Conservation (phyloP, 2,113 vertebrate genomes). For the Ceyx margarethae region DNA sequence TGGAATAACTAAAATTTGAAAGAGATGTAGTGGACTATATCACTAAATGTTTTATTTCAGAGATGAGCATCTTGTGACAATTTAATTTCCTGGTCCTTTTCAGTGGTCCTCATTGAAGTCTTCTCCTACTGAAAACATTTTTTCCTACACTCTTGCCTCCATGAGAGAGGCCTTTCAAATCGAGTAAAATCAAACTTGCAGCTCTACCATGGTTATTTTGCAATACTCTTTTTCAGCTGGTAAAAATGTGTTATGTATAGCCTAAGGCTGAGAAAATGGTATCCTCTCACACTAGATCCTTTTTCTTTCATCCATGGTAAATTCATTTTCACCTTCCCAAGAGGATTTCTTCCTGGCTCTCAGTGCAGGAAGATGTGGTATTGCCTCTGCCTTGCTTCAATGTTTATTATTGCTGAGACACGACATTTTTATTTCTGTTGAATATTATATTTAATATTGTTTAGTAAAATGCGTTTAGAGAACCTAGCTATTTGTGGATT, state of each 20-base stretch:
- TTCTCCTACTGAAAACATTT: neutral
- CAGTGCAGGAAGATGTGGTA: neutral
- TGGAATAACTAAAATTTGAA: neutral
- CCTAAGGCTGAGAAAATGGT: slow-evolving; percentile 17
- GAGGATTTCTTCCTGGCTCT: neutral
- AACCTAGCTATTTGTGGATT: slow-evolving; percentile 5
- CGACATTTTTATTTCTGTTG: slow-evolving; percentile 6
- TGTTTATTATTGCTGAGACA: neutral
- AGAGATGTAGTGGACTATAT: neutral
- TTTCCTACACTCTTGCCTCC: neutral
- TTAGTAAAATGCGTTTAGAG: neutral
- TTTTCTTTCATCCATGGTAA: neutral
- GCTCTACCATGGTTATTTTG: neutral
- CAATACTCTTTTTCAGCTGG: neutral
- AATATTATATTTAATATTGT: neutral
- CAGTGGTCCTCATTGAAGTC: neutral
- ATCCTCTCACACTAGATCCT: neutral
- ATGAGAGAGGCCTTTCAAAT: neutral
- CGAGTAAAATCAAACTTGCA: neutral
- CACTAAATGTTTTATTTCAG: neutral
- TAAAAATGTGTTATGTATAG: neutral
- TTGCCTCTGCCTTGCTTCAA: neutral
- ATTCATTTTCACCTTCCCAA: slow-evolving; percentile 31
- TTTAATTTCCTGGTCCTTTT: neutral
- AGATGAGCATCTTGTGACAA: neutral